phyloP scores from a whole-genome alignment of 2,888 invertebrate species.

The Mesorhabditis sp. region DNA sequence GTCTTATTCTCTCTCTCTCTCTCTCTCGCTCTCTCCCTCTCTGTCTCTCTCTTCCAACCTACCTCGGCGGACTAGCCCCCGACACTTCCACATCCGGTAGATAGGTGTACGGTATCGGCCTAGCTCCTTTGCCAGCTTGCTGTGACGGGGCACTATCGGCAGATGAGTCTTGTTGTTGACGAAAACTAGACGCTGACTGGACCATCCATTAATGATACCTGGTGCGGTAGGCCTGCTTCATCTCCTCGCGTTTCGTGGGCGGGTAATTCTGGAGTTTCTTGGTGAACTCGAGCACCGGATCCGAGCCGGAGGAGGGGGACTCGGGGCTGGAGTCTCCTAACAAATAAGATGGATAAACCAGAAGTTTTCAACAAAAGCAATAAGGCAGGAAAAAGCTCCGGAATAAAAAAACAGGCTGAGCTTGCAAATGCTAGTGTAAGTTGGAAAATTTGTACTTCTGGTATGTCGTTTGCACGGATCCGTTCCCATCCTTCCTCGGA shows the following conservation, averaged over 20 bases:
- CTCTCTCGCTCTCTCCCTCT: constrained; percentile 18
- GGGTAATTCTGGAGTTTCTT: constrained; percentile 56
- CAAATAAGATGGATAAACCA: too few relatives aligned
- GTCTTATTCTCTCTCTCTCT: neutral
- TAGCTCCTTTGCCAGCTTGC: constrained; percentile 17
- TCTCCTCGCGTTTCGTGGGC: constrained; percentile 47
- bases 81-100: constrained; percentile 55
- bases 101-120: constrained; percentile 43
- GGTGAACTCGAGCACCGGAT: constrained; percentile 56
- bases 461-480: constrained; percentile 55
- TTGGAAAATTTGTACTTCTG: constrained; percentile 29
- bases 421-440: neutral
- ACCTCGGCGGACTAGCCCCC: constrained; percentile 54
- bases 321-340: constrained; percentile 53
- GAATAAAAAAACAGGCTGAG: too few relatives aligned
- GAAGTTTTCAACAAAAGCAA: too few relatives aligned
- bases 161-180: constrained; percentile 14
- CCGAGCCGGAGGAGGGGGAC: constrained; percentile 53
- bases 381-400: too few relatives aligned
- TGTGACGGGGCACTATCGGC: constrained; percentile 13
- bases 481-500: constrained; percentile 55
- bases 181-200: neutral
- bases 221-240: constrained; percentile 38
- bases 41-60: neutral
- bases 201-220: constrained; percentile 19